Percentiles rank a stretch among this genome's conserved stretches.
phyloP scores from a whole-genome alignment of 1,140 invertebrate species.

The Aphelenchoides avenae region DNA sequence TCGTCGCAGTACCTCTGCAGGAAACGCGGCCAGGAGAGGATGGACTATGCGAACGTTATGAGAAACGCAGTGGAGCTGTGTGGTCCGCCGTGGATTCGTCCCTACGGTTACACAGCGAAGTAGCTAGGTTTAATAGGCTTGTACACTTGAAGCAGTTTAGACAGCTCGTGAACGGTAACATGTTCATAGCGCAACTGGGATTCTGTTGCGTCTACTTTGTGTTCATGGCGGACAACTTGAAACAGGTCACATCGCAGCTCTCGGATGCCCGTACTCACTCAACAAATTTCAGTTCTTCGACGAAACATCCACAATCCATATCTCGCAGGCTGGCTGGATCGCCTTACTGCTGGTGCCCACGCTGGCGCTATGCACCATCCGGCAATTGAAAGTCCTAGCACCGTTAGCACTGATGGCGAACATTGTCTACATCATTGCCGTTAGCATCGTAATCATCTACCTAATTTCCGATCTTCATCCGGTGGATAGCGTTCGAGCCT shows the following conservation, averaged over 20 bases:
- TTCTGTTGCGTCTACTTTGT: constrained; percentile 94
- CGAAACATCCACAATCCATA: constrained; percentile 30
- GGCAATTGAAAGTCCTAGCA: constrained; percentile 41
- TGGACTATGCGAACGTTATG: constrained; percentile 56
- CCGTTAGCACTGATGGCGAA: constrained; percentile 44
- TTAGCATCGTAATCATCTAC: constrained; percentile 39
- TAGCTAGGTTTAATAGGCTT: too few species aligned
- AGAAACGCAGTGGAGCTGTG: constrained; percentile 51
- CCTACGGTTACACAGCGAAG: constrained; percentile 53
- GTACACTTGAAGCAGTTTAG: constrained; percentile 26
- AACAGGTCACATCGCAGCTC: constrained; percentile 46
- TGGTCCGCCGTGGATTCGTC: constrained; percentile 49
- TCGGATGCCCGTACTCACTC: constrained; percentile 9
- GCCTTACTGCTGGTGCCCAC: constrained; percentile 39
- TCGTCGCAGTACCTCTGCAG: constrained; percentile 48
- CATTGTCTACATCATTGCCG: constrained; percentile 38
- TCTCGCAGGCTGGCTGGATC: constrained; percentile 46
- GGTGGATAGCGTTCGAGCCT: constrained; percentile 20
- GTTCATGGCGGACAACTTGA: constrained; percentile 76
- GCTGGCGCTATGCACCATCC: constrained; percentile 42
- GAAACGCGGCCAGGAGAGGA: constrained; percentile 54
- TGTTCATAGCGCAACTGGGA: constrained; percentile 85
- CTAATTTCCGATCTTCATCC: constrained; percentile 34
- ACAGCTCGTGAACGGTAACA: constrained; percentile 59
- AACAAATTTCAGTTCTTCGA: constrained; percentile 38